Evolutionary conservation across 2,113 vertebrate species (phyloP).

Genomic region (Phyllopteryx taeniolatus): DNA sequence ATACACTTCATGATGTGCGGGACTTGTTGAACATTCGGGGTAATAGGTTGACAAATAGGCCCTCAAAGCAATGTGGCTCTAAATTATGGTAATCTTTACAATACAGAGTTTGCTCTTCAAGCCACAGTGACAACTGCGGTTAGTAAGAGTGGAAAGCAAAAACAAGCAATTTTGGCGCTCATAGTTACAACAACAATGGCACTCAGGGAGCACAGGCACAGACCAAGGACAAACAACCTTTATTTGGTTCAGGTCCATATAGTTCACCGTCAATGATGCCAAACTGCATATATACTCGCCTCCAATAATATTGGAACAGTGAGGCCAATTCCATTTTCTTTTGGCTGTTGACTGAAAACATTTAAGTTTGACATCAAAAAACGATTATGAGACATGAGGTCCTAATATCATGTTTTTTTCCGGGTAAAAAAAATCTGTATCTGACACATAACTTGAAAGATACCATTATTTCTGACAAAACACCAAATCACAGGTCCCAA

Average conservation of each 20-base stretch:
- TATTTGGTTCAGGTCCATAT: neutral
- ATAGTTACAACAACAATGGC: neutral
- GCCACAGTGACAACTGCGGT: slow-evolving; percentile 61
- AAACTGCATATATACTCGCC: no score
- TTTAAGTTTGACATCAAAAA: no score
- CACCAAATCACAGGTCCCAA: neutral
- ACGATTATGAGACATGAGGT: no score
- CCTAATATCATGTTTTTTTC: no score
- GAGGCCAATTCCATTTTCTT: no score
- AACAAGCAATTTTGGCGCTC: slow-evolving; percentile 12
- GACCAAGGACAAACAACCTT: neutral
- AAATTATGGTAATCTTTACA: slow-evolving; percentile 54
- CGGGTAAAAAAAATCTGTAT: no score
- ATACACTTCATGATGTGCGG: neutral
- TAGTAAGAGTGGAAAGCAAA: slow-evolving; percentile 39
- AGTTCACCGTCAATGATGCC: no score
- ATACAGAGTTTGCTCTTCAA: slow-evolving; percentile 50
- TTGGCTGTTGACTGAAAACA: no score
- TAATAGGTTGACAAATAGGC: slow-evolving; percentile 57
- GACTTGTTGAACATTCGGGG: slow-evolving; percentile 42
- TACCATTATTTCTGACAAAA: no score
- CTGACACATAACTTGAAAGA: no score
- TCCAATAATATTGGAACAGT: no score
- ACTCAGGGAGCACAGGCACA: neutral
- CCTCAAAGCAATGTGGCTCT: slow-evolving; percentile 30